Evolutionary conservation across 2,888 invertebrate genomes (phyloP).

Genomic region (Drosophila atroscutellata): DNA sequence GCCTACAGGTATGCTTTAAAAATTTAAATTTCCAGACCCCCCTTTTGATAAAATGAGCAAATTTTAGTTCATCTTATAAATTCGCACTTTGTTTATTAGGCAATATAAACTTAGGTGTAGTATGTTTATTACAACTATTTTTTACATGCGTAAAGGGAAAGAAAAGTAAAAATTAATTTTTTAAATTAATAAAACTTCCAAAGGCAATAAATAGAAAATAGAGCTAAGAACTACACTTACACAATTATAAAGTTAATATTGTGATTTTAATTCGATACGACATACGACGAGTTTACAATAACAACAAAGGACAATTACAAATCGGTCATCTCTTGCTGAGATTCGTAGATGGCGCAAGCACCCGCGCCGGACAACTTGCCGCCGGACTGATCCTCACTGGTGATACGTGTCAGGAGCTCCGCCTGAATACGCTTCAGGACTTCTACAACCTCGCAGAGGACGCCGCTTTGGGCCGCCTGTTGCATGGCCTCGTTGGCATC

Average conservation of each 20-base stretch:
- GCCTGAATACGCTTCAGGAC: slow-evolving; percentile 83
- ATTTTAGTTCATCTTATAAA: slow-evolving; percentile 39
- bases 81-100: slow-evolving; percentile 46
- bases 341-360: slow-evolving; percentile 64
- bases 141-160: slow-evolving; percentile 63
- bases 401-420: slow-evolving; percentile 81
- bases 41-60: not conserved
- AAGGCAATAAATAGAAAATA: slow-evolving; percentile 57
- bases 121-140: slow-evolving; percentile 47
- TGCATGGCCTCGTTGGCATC: slow-evolving; percentile 92
- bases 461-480: slow-evolving; percentile 82
- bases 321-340: slow-evolving; percentile 84
- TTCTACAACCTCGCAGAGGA: slow-evolving; percentile 82
- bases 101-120: slow-evolving; percentile 22
- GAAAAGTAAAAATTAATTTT: slow-evolving; percentile 36
- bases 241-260: slow-evolving; percentile 36
- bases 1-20: slow-evolving; percentile 8
- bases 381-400: slow-evolving; percentile 63
- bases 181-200: slow-evolving; percentile 54
- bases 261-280: slow-evolving; percentile 54
- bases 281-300: slow-evolving; percentile 19
- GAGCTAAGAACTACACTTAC: slow-evolving; percentile 39
- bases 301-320: slow-evolving; percentile 75
- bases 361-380: slow-evolving; percentile 32
- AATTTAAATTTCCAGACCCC: too few relatives aligned